Percentiles rank a stretch among this genome's conserved stretches.
Conservation (phyloP, 2,888 invertebrate genomes). For the Parochlus steinenii region DNA sequence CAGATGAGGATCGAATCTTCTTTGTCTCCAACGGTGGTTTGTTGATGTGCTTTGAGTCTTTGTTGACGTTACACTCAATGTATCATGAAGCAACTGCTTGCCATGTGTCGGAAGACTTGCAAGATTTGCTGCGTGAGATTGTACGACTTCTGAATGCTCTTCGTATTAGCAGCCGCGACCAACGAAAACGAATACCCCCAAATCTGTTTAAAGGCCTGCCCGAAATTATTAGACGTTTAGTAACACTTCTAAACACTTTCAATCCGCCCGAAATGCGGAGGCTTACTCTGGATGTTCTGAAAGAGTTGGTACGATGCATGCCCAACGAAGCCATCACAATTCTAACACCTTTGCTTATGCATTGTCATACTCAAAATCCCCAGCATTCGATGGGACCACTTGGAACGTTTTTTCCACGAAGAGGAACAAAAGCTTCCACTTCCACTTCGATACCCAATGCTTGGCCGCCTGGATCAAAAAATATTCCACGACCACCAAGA, state of each 20-base stretch:
- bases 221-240: slow-evolving; percentile 70
- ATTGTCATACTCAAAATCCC: slow-evolving; percentile 69
- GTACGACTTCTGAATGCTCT: slow-evolving; percentile 55
- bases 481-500: slow-evolving; percentile 51
- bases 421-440: slow-evolving; percentile 34
- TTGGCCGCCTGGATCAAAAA: slow-evolving; percentile 39
- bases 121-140: slow-evolving; percentile 66
- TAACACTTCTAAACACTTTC: slow-evolving; percentile 76
- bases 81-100: slow-evolving; percentile 87
- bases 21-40: slow-evolving; percentile 84
- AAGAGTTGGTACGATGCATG: slow-evolving; percentile 61
- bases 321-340: slow-evolving; percentile 66
- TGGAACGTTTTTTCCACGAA: slow-evolving; percentile 61
- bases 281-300: slow-evolving; percentile 50
- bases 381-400: slow-evolving; percentile 46
- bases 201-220: slow-evolving; percentile 55
- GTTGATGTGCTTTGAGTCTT: slow-evolving; percentile 49
- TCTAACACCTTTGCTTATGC: slow-evolving; percentile 68
- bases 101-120: slow-evolving; percentile 66
- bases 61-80: slow-evolving; percentile 83
- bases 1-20: slow-evolving; percentile 73
- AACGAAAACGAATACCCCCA: slow-evolving; percentile 24
- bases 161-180: slow-evolving; percentile 32
- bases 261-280: slow-evolving; percentile 72
- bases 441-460: slow-evolving; percentile 29